A percentile compares a stretch with the other conserved stretches of the same genome.
Conservation (phyloP, 2,888 invertebrate genomes). For the Chymomyza procnemis region DNA sequence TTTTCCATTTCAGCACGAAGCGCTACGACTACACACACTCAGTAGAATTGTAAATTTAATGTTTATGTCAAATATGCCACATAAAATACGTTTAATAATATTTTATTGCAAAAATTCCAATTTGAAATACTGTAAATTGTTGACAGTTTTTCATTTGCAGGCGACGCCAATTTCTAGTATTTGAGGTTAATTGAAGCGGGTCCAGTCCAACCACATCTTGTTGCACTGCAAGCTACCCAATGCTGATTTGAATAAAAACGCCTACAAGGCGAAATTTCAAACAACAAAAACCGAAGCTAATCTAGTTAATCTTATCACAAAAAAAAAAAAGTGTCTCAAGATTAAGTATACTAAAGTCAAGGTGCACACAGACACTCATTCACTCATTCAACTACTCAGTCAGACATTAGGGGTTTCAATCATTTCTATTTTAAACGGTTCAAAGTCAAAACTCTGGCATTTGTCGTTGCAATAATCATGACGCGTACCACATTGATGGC, state of each 20-base stretch:
- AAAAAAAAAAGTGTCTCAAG: constrained; percentile 17
- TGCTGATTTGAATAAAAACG: constrained; percentile 61
- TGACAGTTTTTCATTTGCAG: constrained; percentile 52
- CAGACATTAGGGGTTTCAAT: constrained; percentile 21
- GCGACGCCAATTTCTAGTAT: constrained; percentile 47
- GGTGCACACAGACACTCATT: background rate
- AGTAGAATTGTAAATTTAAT: no score
- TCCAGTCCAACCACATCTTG: constrained; percentile 24
- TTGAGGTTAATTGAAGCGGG: constrained; percentile 66
- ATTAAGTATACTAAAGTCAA: background rate
- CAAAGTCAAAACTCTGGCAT: constrained; percentile 27
- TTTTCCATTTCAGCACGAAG: no score
- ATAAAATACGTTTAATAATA: no score
- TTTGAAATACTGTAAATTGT: background rate
- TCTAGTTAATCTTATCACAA: constrained; percentile 58
- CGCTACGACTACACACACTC: no score
- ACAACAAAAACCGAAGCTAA: background rate
- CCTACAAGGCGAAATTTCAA: constrained; percentile 32
- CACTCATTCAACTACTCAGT: no score
- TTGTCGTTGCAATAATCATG: constrained; percentile 35
- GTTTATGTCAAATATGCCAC: no score
- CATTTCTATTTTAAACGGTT: constrained; percentile 55
- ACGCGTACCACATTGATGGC: constrained; percentile 48
- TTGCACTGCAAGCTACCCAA: constrained; percentile 20
- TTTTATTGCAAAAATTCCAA: no score